Conservation (phyloP, 1,140 invertebrate genomes). For the Temnothorax nylanderi region DNA sequence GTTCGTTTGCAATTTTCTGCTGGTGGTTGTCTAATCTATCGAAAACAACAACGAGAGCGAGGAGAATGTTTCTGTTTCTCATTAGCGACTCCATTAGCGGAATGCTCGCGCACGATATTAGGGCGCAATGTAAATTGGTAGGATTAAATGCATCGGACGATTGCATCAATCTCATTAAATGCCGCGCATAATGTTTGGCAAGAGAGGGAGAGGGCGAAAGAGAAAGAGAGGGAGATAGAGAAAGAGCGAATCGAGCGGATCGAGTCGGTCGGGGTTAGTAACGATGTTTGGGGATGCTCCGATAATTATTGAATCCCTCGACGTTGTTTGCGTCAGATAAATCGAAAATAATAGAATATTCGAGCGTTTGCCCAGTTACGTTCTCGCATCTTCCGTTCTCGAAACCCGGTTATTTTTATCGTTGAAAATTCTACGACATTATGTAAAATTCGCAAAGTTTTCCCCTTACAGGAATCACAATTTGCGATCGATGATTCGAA, state of each 20-base stretch:
- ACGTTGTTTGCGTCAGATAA: conserved; percentile 78
- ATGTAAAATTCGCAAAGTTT: not conserved
- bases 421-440: not conserved
- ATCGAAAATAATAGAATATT: conserved; percentile 81
- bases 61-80: conserved; percentile 68
- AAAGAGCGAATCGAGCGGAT: conserved; percentile 28
- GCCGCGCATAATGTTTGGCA: conserved; percentile 77
- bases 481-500: not conserved
- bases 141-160: conserved; percentile 80
- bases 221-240: not conserved
- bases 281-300: conserved; percentile 80
- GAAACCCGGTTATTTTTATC: not conserved
- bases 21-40: conserved; percentile 45
- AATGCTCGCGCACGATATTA: conserved; percentile 73
- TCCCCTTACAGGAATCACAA: not conserved
- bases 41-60: conserved; percentile 29
- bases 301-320: conserved; percentile 80
- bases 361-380: not conserved
- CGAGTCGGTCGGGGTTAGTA: conserved; percentile 72
- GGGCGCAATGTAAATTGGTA: conserved; percentile 78
- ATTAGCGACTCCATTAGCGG: conserved; percentile 73
- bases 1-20: conserved; percentile 28
- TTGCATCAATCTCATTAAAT: conserved; percentile 84
- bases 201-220: conserved; percentile 52
- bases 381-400: conserved; percentile 15